These are phyloP conservation scores for Astur gentilis DNA, from an alignment of 2,113 vertebrate genomes.

Conservation along the genomic window DNA sequence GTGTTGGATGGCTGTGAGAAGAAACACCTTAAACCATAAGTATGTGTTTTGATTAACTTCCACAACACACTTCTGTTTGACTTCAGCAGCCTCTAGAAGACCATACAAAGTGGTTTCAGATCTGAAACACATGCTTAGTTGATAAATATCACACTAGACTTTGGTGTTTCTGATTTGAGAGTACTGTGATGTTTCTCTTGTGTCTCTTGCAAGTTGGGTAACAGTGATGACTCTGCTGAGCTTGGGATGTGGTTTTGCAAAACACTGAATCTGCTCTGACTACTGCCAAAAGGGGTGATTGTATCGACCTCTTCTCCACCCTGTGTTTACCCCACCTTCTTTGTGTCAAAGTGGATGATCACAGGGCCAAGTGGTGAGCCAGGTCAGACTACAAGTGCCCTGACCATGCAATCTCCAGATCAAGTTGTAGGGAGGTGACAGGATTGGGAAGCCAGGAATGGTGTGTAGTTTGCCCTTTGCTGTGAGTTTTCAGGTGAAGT, in stretches of 20 bases:
- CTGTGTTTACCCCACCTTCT: neutral
- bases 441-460: neutral
- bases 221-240: neutral
- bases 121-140: neutral
- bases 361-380: neutral
- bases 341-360: rapidly evolving
- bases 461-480: neutral
- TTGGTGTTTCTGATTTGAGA: neutral
- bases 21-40: neutral
- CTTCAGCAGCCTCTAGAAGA: neutral
- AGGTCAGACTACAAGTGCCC: neutral
- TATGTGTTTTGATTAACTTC: neutral
- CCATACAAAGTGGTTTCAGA: neutral
- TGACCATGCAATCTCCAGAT: neutral
- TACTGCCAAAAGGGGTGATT: neutral
- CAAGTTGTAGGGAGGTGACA: rapidly evolving
- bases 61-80: neutral
- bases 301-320: neutral
- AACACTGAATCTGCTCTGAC: neutral
- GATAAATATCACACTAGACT: neutral
- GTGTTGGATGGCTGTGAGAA: neutral
- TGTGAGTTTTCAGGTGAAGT: neutral
- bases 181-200: neutral
- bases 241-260: neutral
- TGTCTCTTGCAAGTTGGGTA: neutral